These are phyloP conservation scores for Mimachlamys varia DNA, from an alignment of 2,888 invertebrate genomes.

Conservation along the genomic window DNA sequence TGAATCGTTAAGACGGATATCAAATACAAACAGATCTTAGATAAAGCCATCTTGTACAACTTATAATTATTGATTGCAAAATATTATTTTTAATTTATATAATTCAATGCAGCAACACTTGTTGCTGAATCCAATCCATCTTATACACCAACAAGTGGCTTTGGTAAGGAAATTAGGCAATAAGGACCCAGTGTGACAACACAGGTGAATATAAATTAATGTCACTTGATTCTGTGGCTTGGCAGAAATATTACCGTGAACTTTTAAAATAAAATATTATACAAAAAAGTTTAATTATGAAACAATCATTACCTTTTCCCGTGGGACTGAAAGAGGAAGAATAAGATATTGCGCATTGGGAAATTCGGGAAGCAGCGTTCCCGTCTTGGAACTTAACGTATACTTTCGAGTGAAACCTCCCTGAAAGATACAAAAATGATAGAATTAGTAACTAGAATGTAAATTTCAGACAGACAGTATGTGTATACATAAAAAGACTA, in stretches of 20 bases:
- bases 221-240: no score
- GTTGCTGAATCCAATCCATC: no score
- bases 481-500: no score
- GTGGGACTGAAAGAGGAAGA: constrained; percentile 69
- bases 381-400: constrained; percentile 79
- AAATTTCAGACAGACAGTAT: no score
- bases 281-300: no score
- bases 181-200: no score
- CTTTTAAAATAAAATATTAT: no score
- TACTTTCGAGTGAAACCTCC: constrained; percentile 79
- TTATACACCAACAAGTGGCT: no score
- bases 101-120: neutral
- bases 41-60: neutral
- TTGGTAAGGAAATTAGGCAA: no score
- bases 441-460: no score
- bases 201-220: no score
- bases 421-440: constrained; percentile 60
- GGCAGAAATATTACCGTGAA: no score
- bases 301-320: constrained; percentile 74
- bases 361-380: constrained; percentile 80
- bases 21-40: constrained; percentile 3
- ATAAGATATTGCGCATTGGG: constrained; percentile 76
- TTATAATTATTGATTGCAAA: neutral
- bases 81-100: neutral
- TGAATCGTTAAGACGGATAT: constrained; percentile 10